phyloP scores from a whole-genome alignment of 1,140 invertebrate species.

The Leptinotarsa defecta region DNA sequence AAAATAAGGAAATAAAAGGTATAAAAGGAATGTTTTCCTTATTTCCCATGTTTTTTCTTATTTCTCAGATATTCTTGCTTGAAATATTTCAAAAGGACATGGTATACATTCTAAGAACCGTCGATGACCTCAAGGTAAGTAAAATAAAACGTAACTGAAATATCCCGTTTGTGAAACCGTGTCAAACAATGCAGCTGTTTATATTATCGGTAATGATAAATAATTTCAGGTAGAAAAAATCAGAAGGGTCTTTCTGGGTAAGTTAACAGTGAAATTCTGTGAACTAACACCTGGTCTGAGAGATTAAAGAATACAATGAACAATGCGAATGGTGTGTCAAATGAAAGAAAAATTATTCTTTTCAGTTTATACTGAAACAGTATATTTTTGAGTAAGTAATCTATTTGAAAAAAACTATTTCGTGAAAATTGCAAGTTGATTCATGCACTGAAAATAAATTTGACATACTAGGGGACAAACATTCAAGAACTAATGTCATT shows the following conservation, averaged over 20 bases:
- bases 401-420: too few relatives aligned
- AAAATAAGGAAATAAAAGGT: too few relatives aligned
- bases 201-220: constrained; percentile 38
- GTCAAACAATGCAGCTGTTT: constrained; percentile 41
- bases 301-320: constrained; percentile 31
- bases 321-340: constrained; percentile 11
- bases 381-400: too few relatives aligned
- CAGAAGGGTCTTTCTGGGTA: constrained; percentile 24
- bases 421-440: too few relatives aligned
- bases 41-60: too few relatives aligned
- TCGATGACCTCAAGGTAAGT: background rate
- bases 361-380: background rate
- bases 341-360: constrained; percentile 1
- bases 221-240: constrained; percentile 34
- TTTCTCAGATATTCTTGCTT: too few relatives aligned
- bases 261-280: constrained; percentile 29
- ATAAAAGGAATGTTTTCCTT: too few relatives aligned
- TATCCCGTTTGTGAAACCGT: constrained; percentile 27
- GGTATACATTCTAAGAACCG: background rate
- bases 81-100: too few relatives aligned
- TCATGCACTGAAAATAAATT: too few relatives aligned
- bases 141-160: constrained; percentile 25
- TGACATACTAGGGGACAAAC: too few relatives aligned
- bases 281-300: constrained; percentile 33
- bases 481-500: too few relatives aligned